These are phyloP conservation scores for Amphimallon solstitiale DNA, from an alignment of 2,888 invertebrate genomes.

Conservation along the genomic window DNA sequence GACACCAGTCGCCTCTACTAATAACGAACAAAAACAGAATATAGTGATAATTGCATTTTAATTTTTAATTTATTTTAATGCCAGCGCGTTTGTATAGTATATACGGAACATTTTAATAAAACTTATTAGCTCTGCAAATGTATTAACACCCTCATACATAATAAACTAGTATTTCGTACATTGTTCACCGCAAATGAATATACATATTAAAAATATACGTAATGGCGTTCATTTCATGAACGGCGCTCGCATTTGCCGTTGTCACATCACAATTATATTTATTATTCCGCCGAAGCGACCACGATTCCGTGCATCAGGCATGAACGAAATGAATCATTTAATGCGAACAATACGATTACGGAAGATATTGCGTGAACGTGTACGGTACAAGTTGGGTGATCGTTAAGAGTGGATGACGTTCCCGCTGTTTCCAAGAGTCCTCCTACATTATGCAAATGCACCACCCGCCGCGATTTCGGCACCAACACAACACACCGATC, in stretches of 20 bases:
- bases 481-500: slow-evolving; percentile 53
- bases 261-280: no score
- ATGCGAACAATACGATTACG: slow-evolving; percentile 15
- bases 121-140: no score
- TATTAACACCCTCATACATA: no score
- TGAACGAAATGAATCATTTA: slow-evolving; percentile 16
- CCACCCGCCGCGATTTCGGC: slow-evolving; percentile 53
- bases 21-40: no score
- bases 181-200: no score
- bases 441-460: slow-evolving; percentile 57
- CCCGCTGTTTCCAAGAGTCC: slow-evolving; percentile 46
- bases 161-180: no score
- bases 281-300: neutral
- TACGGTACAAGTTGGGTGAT: slow-evolving; percentile 10
- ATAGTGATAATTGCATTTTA: no score
- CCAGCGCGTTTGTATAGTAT: no score
- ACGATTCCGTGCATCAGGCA: slow-evolving; percentile 2
- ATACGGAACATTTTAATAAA: no score
- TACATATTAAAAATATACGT: no score
- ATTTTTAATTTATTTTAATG: no score
- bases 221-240: neutral
- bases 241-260: neutral
- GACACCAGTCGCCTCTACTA: no score
- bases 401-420: slow-evolving; percentile 22
- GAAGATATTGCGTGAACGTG: slow-evolving; percentile 19